Percentiles rank a stretch among this genome's conserved stretches.
phyloP scores from a whole-genome alignment of 2,797 vertebrate genomes.

The Clarias fuscus region DNA sequence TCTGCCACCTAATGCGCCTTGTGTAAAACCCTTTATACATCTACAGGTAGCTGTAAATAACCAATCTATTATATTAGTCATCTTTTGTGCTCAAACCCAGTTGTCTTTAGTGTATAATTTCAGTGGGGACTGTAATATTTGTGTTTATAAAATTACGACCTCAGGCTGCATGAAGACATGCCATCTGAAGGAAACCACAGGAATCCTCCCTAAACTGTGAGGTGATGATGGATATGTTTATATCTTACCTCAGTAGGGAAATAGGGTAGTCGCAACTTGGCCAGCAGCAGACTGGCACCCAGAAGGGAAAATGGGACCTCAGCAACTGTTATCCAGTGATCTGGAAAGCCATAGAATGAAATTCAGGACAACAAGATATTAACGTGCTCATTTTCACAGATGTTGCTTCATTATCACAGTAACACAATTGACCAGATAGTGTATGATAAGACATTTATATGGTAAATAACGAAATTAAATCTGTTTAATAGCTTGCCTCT shows the following conservation, averaged over 20 bases:
- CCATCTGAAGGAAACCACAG: constrained; percentile 34
- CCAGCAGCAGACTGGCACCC: constrained; percentile 21
- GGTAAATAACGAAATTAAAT: neutral
- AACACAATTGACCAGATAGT: neutral
- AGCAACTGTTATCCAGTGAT: constrained; percentile 30
- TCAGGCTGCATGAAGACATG: constrained; percentile 30
- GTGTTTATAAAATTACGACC: neutral
- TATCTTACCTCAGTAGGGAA: constrained; percentile 39
- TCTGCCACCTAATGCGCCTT: neutral
- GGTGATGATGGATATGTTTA: constrained; percentile 57
- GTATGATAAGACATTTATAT: neutral
- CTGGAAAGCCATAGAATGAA: neutral
- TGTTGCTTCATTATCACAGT: constrained; percentile 9
- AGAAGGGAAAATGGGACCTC: constrained; percentile 32
- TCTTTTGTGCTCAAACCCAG: neutral
- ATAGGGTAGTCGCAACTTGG: constrained; percentile 17
- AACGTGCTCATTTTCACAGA: neutral
- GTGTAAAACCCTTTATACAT: neutral
- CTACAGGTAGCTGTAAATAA: neutral
- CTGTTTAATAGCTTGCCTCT: neutral
- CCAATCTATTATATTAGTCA: neutral
- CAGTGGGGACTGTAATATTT: neutral
- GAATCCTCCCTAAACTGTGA: constrained; percentile 21
- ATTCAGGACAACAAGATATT: constrained; percentile 3
- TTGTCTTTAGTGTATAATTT: neutral